A percentile compares a stretch with the other conserved stretches of the same genome.
phyloP scores from a whole-genome alignment of 2,113 vertebrate species.

The Malurus cyaneus region DNA sequence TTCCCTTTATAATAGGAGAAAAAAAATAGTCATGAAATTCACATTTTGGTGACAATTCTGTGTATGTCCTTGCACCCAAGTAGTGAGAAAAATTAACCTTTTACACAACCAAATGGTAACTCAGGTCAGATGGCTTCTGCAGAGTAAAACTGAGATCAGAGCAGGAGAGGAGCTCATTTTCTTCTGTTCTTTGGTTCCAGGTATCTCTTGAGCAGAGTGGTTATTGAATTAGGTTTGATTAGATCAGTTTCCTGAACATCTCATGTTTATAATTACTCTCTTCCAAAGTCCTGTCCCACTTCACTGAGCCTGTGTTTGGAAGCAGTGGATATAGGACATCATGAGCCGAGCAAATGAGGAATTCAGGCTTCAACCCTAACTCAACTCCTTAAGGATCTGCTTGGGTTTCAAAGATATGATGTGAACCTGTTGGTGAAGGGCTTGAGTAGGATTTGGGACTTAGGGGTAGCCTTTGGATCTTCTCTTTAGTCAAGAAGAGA shows the following conservation, averaged over 20 bases:
- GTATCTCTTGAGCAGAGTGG: neutral
- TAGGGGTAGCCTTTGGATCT: fast-evolving
- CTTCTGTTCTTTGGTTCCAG: neutral
- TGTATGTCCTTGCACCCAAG: neutral
- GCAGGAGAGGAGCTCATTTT: neutral
- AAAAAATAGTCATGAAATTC: neutral
- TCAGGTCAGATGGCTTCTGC: neutral
- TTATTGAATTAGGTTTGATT: neutral
- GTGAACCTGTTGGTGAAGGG: neutral
- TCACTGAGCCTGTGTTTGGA: neutral
- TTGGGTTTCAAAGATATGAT: neutral
- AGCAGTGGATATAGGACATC: neutral
- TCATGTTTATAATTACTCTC: neutral
- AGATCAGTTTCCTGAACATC: neutral
- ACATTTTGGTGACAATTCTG: neutral
- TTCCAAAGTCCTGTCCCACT: neutral
- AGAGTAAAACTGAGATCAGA: neutral
- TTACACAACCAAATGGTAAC: neutral
- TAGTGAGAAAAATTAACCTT: neutral
- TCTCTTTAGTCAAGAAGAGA: neutral
- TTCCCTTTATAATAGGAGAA: neutral
- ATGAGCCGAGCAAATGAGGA: neutral
- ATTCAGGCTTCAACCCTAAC: neutral
- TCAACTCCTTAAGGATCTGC: neutral
- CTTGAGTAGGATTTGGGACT: neutral